Percentiles rank a stretch among this genome's conserved stretches.
Evolutionary conservation across 2,888 invertebrate species (phyloP).

Genomic region (Polydrusus tereticollis): DNA sequence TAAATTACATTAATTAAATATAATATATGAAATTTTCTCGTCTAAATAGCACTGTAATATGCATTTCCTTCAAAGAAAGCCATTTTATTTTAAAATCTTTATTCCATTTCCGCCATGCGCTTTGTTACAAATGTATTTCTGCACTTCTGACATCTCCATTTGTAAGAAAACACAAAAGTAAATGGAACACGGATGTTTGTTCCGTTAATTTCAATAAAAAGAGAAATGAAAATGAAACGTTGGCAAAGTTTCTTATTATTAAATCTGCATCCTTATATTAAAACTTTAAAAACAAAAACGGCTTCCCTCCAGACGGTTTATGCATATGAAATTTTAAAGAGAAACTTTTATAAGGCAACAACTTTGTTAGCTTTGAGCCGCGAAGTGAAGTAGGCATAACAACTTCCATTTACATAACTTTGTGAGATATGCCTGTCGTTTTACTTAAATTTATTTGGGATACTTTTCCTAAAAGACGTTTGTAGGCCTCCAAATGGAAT

Average conservation of each 20-base stretch:
- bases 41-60: background rate
- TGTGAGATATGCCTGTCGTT: constrained; percentile 49
- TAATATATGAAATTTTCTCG: background rate
- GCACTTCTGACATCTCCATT: constrained; percentile 29
- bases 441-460: constrained; percentile 20
- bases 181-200: constrained; percentile 25
- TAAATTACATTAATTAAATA: too few species aligned
- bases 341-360: constrained; percentile 52
- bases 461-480: too few species aligned
- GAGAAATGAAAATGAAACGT: constrained; percentile 21
- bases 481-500: too few species aligned
- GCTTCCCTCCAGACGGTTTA: constrained; percentile 38
- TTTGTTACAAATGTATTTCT: constrained; percentile 25
- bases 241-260: constrained; percentile 38
- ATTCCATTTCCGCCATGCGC: constrained; percentile 12
- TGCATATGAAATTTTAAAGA: constrained; percentile 46
- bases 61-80: background rate
- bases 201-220: constrained; percentile 32
- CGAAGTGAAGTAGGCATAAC: constrained; percentile 48
- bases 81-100: constrained; percentile 25
- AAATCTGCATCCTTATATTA: constrained; percentile 45
- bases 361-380: constrained; percentile 51
- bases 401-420: constrained; percentile 51
- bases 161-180: constrained; percentile 27
- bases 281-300: constrained; percentile 37